Base-by-base conservation (phyloP, 2,888 invertebrate genomes). In the Eristalinus aeneus region DNA sequence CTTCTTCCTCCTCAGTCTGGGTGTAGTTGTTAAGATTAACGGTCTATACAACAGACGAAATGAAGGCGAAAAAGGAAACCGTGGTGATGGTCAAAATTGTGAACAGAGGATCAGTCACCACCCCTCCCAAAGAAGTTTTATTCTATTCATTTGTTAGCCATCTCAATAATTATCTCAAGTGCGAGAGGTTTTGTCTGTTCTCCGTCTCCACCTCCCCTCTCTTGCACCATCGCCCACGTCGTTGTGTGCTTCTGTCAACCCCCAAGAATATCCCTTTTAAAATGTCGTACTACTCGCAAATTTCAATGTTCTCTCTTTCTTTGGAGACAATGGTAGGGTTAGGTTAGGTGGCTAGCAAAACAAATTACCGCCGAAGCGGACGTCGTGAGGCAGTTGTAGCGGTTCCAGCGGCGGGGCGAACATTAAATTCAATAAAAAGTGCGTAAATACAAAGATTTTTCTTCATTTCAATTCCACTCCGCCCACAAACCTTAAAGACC, bases 361-460 rank as follows among this genome's bases (percentile, higher is more conserved):
- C 39, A 63, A 82, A 63, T 53, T 16, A 39, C 22, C 68, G 36
- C n/a, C 27, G 9, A 8, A 56, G 3, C 10, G 60, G 16, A 12
- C 10, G 20, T 0, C 36, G 31, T 31, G 5, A 27, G 27, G 27
- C 36, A 11, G 12, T 11, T 10, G 12, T 12, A 12, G n/a, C 39
- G 12, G 5, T 8, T n/a, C 1, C 8, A 16, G 16, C 46, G 5
- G 27, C 27, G 27, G 16, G 46, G 46, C 16, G 65, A 67, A 75
- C 79, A 71, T 84, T 79, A 79, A 75, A 84, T 84, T 79, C 84
- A 84, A 80, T 84, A 72, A 72, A 75, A 80, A 58, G 60, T 54
- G 65, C 72, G 65, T 72, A 79, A 73, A 73, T 60, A 73, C 54
- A 65, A 58, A 39, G 58, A 60, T 64, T 61, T 34, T 79, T 53